Base-by-base conservation (phyloP, 2,888 invertebrate species). In the Hemistola chrysoprasaria region DNA sequence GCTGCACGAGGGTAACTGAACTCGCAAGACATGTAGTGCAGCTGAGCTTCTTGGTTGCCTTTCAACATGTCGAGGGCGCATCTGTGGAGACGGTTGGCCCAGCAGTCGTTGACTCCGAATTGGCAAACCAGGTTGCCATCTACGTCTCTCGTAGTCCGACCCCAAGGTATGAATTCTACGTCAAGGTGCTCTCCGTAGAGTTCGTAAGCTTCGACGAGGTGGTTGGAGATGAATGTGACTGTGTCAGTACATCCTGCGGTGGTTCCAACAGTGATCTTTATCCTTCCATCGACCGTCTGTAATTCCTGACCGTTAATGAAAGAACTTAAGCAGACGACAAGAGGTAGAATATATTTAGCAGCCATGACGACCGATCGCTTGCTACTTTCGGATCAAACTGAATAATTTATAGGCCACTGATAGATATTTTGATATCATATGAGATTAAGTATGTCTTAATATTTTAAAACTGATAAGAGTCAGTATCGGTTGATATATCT, bases 151-250 rank as follows among this genome's bases (percentile, higher is more conserved):
- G 8, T 8, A 0, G 83, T 78, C 36, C 79, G 77, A 8, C 88
- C 89, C 89, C 89, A 90, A 1, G 86, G 79, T 0, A 89, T 64
- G 30, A 82, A 86, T 47, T 86, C 77, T 0, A 88, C 38, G 5
- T 85, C 77, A 39, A 89, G 44, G 28, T 64, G 79, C 0, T 80
- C 50, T 6, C 65, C 63, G 50, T 79, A 85, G 10, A 70, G 54
- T 7, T 53, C 54, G 28, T 79, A 82, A 0, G 77, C 66, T 22
- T 71, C 66, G 1, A 43, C 54, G 5, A 88, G 53, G 9, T 78
- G 69, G 7, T 59, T 27, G 8, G 40, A 35, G 8, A 87, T 67
- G 30, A 84, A 87, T 3, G 31, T 58, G 1, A 72, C 67, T 0
- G 86, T 81, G 34, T 84, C 77, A 1, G 58, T 7, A 39, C 86